Evolutionary conservation across 2,113 vertebrate species (phyloP).

Genomic region (Connochaetes taurinus): DNA sequence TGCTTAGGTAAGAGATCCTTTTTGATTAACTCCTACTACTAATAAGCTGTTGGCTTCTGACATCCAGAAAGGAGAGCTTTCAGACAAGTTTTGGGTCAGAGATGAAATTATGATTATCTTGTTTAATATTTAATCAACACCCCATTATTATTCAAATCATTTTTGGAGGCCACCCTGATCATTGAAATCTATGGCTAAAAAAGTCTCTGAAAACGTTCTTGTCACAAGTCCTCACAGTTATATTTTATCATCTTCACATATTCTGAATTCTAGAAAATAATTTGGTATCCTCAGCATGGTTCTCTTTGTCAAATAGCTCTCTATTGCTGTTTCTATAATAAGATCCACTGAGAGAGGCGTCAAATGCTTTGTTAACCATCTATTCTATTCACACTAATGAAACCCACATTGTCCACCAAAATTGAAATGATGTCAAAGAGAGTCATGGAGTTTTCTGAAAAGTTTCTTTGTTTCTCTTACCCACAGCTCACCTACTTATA

Average conservation of each 20-base stretch:
- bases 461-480: constrained; percentile 37
- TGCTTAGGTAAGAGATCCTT: background rate
- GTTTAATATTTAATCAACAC: background rate
- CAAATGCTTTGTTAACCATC: constrained; percentile 17
- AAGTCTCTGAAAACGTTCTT: background rate
- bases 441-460: constrained; percentile 40
- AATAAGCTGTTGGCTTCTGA: background rate
- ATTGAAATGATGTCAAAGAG: constrained; percentile 7
- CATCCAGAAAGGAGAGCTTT: background rate
- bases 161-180: background rate
- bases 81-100: background rate
- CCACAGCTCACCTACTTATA: constrained; percentile 40
- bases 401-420: constrained; percentile 39
- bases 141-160: background rate
- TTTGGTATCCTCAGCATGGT: background rate
- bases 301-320: constrained; percentile 25
- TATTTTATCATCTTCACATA: background rate
- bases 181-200: background rate
- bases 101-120: background rate
- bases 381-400: constrained; percentile 28
- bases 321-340: constrained; percentile 25
- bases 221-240: background rate
- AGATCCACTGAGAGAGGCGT: constrained; percentile 7
- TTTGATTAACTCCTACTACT: background rate
- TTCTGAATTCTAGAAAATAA: background rate